These are phyloP conservation scores for Eolophus roseicapilla DNA, from an alignment of 2,113 vertebrate genomes.

Conservation along the genomic window DNA sequence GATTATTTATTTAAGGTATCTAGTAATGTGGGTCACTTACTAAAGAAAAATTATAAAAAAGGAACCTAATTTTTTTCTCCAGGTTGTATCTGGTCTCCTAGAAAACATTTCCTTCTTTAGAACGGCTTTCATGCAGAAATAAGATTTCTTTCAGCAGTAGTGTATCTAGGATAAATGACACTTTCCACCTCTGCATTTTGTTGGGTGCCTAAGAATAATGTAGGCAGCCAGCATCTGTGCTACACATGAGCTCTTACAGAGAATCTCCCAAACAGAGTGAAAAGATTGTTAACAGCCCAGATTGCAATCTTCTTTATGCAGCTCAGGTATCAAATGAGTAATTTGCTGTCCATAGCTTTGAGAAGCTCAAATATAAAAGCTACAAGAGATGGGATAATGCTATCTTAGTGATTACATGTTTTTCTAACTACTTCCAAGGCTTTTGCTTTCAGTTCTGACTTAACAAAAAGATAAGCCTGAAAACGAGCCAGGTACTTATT, in stretches of 20 bases:
- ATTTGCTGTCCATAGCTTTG: conserved; percentile 72
- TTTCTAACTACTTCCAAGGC: conserved; percentile 76
- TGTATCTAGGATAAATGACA: conserved; percentile 28
- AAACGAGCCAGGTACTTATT: conserved; percentile 73
- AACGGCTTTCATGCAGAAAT: conserved; percentile 12
- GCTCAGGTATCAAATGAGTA: conserved; percentile 77
- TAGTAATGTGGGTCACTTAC: neutral
- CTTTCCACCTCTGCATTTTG: conserved; percentile 58
- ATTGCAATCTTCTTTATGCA: conserved; percentile 76
- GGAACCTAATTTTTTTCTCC: neutral
- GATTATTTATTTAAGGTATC: neutral
- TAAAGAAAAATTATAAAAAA: neutral
- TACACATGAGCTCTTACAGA: conserved; percentile 53
- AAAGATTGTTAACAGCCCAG: conserved; percentile 75
- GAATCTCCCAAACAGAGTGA: conserved; percentile 67
- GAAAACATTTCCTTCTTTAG: conserved; percentile 6
- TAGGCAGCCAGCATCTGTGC: conserved; percentile 43
- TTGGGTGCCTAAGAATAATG: conserved; percentile 57
- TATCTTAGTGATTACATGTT: conserved; percentile 73
- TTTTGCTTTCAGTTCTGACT: conserved; percentile 75
- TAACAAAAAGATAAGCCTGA: conserved; percentile 76
- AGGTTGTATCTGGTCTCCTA: neutral
- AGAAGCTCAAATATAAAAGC: conserved; percentile 75
- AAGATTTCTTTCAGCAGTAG: conserved; percentile 37
- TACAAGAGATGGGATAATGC: conserved; percentile 74